Evolutionary conservation across 2,888 invertebrate genomes (phyloP), one percentile per base, ranked within the genome.

Genomic region (Tortricodes alternella): DNA sequence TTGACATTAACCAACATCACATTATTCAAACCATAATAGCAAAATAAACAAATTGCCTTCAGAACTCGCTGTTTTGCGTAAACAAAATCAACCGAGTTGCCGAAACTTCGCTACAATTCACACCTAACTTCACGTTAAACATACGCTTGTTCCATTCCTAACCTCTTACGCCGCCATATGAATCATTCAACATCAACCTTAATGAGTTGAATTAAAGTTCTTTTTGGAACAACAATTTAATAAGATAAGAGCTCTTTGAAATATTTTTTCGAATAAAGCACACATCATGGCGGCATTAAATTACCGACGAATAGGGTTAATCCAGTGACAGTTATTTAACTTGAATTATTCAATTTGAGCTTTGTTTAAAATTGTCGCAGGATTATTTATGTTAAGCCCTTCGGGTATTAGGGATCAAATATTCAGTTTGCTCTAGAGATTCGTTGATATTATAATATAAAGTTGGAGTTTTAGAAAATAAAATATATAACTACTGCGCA

Each of bases 251-350:
- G 21, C 1, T 37, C 35, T n/a, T 11, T 8, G n/a, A 5, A 48
- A 27, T 48, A 19, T 35, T 7, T 6, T 27, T 55, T 49, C 49
- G 41, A n/a, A n/a, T 49, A 49, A 27, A 35, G 41, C 48, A 55
- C 48, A 62, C 50, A 39, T 15, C 60, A 59, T 53, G 52, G 37
- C 27, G 44, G 52, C 60, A 61, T 62, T 61, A 59, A 53, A 46
- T 53, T 53, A 58, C 37, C 32, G 50, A 18, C 35, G 51, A 60
- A 61, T 63, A 56, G 29, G 1, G 38, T 32, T 56, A 49, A 58
- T 57, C 46, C 19, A 49, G 56, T 56, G 44, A 44, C 44, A 29
- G 43, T 11, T 29, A 27, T 43, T 41, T 41, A 24, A 29, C 27
- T 43, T 29, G 18, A 29, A n/a, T 29, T 27, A 18, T 16, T 29